Evolutionary conservation across 1,140 invertebrate species (phyloP), one percentile per base, ranked within the genome.

Genomic region (Ladona fulva): DNA sequence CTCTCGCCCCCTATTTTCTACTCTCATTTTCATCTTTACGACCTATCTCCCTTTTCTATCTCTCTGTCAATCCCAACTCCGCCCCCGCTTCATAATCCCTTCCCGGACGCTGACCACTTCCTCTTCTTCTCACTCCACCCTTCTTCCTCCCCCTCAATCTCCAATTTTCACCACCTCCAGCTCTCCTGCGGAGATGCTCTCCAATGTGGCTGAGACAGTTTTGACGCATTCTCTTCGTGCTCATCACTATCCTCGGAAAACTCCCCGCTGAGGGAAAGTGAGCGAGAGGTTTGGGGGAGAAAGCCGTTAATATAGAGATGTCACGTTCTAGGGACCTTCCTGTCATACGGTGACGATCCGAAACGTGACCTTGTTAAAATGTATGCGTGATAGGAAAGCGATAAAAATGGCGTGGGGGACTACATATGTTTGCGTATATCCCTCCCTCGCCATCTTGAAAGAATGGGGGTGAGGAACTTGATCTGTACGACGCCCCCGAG

Each of bases 291-390:
- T 11, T 11, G 19, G 52, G 52, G 52, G 16, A 22, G n/a, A 16
- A 16, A 22, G 52, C 16, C 5, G 14, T 3, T 66, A 22, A 19
- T 19, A 19, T 16, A 12, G 52, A 66, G 52, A 19, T 22, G 52
- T 66, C 52, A 66, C 52, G 52, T 66, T 22, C 52, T 66, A 3
- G 14, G 52, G 29, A n/a, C 29, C n/a, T 66, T 19, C 52, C 52
- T 22, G 52, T 66, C 16, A 66, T 12, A 22, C 3, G 52, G 14
- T 66, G 52, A 22, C 16, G 52, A 66, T 66, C 52, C 52, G 52
- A 66, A 66, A 66, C 52, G 52, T 66, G 52, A 66, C 52, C 52
- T 66, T 66, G 52, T 66, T 66, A 66, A 66, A 66, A 66, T 66
- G n/a, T 66, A 66, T 12, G 52, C 52, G 14, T 22, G 52, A 66